Base-by-base conservation (phyloP, 2,888 invertebrate species). In the Leptinotarsa tumamoca region DNA sequence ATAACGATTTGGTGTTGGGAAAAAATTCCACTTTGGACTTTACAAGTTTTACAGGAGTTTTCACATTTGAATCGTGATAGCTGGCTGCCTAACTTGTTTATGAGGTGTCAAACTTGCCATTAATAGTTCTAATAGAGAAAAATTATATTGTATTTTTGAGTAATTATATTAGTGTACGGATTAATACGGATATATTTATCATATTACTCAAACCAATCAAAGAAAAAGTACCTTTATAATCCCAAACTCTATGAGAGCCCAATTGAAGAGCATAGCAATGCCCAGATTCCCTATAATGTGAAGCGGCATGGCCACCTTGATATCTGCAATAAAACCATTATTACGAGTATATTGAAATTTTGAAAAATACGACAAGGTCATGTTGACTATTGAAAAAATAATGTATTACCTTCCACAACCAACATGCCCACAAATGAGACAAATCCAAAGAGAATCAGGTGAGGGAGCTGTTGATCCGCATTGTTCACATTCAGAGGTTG, bases 191-290 rank as follows among this genome's bases (percentile, higher is more conserved):
- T 10, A 33, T 18, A 27, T 27, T 7, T 18, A 27, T 27, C 43
- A 43, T 63, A 33, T 63, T 63, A 14, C 17, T n/a, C 4, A 15
- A n/a, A 67, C 21, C 21, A 15, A n/a, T 67, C n/a, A 33, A 43
- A 4, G 15, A 14, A 71, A 51, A 23, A 66, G 27, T 79, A 82
- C 98, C 98, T 71, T 98, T 98, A 87, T 99, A 99, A 87, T 99
- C 99, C 99, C 99, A 99, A 0, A 99, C 99, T 70, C 98, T 91
- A 86, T 98, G 97, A 66, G 96, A 97, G 1, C 98, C 98, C 75
- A 99, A 89, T 87, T 99, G 98, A 91, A 99, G 92, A 5, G 98
- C 97, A 86, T 98, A 99, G 21, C 98, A 98, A 88, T 99, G 99
- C 82, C 97, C 96, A 0, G 99, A 98, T 74, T 96, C 95, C 74